Percentiles rank a stretch among this genome's conserved stretches.
Conservation (phyloP, 2,113 vertebrate genomes). For the Notothenia coriiceps region DNA sequence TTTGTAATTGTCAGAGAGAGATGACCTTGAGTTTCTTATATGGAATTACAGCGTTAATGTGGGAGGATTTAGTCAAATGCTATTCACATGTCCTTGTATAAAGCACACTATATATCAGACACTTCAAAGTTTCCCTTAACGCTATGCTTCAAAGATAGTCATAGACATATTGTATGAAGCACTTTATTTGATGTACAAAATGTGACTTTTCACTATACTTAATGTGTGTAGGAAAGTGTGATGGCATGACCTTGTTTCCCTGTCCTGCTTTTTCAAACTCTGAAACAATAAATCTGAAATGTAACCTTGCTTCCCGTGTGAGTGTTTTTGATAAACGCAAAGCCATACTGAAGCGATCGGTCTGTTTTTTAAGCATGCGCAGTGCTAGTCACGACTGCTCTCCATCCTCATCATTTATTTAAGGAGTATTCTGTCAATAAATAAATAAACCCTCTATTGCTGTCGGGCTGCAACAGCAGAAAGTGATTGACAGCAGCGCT, state of each 20-base stretch:
- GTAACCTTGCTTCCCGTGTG: background rate
- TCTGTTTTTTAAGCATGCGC: constrained; percentile 42
- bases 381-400: constrained; percentile 73
- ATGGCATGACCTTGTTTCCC: background rate
- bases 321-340: background rate
- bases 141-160: constrained; percentile 1
- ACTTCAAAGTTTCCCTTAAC: constrained; percentile 40
- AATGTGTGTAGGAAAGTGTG: background rate
- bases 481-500: constrained; percentile 51
- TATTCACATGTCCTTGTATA: constrained; percentile 42
- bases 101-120: background rate
- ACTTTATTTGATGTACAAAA: constrained; percentile 17
- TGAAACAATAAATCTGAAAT: constrained; percentile 37
- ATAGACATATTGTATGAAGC: background rate
- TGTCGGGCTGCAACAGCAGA: constrained; percentile 36
- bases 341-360: constrained; percentile 6
- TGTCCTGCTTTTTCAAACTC: background rate
- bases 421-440: constrained; percentile 72
- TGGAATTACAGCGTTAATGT: constrained; percentile 59
- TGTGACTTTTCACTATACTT: no score
- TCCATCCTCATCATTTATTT: constrained; percentile 77
- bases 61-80: constrained; percentile 53
- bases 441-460: constrained; percentile 47
- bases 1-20: constrained; percentile 4
- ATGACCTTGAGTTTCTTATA: constrained; percentile 62